phyloP scores from a whole-genome alignment of 2,797 vertebrate species.

The Coccyzus lansbergi region DNA sequence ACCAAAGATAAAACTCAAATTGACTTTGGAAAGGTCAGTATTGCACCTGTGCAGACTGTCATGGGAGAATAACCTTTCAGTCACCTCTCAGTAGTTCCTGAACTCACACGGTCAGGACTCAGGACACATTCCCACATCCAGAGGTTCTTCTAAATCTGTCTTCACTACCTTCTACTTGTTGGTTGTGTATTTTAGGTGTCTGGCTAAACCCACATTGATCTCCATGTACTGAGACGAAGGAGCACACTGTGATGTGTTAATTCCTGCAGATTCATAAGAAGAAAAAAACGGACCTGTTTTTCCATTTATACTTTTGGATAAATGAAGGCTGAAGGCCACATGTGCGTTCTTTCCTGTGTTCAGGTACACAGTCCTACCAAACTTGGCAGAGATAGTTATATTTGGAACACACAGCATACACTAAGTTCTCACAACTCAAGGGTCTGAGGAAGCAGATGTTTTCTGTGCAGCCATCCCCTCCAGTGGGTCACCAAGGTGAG shows the following conservation, averaged over 20 bases:
- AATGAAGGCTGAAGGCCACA: background rate
- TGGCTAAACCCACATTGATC: background rate
- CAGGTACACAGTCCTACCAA: background rate
- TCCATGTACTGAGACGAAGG: fast-evolving
- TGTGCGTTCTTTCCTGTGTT: background rate
- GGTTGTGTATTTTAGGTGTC: background rate
- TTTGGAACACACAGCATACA: background rate
- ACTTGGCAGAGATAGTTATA: fast-evolving
- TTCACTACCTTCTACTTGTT: background rate
- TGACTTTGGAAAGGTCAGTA: background rate
- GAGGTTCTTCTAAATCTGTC: background rate
- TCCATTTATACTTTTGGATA: background rate
- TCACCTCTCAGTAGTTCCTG: background rate
- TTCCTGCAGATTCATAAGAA: background rate
- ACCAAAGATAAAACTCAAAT: background rate
- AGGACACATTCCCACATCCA: background rate
- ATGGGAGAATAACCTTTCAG: background rate
- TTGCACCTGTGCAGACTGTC: background rate
- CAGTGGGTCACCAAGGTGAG: background rate
- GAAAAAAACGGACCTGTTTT: background rate
- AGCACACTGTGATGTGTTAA: background rate
- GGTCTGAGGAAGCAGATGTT: background rate
- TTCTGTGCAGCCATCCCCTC: background rate
- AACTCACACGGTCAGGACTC: too few species aligned
- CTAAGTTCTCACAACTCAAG: background rate